Base-by-base conservation (phyloP, 2,113 vertebrate species). In the Nymphicus hollandicus region DNA sequence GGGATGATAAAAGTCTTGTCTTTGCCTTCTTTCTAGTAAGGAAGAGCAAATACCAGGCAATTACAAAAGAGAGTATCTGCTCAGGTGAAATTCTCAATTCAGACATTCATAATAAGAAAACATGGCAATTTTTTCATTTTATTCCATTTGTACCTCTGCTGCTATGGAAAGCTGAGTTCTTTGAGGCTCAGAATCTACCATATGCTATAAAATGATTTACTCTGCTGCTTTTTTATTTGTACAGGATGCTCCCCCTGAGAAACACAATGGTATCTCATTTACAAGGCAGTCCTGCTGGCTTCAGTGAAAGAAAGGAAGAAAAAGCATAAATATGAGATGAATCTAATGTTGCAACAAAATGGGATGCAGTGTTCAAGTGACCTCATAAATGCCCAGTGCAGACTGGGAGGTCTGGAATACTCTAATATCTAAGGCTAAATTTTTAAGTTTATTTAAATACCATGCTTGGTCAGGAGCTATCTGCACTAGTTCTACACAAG, bases 141-240 rank as follows among this genome's bases (percentile, higher is more conserved):
- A 82, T 88, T 93, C 80, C 77, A 91, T 91, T 93, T 95, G 77
- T 93, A 83, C 70, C 72, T 95, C 86, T 78, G 76, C 83, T 94
- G 71, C 88, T 86, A 92, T 29, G 79, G 95, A 93, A 95, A 86
- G 68, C 53, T 15, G 95, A 95, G 84, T 81, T 79, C 70, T 96
- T 82, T 43, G 83, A 95, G 90, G 81, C 52, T 96, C 77, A 93
- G 84, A 90, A 69, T 65, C 93, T 53, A 91, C 71, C 85, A 95
- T 95, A 83, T 37, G 80, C 61, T 95, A 69, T 88, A 91, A 97
- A 96, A 94, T 91, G 29, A 96, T 94, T 96, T 95, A 93, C 86
- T 94, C 92, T 89, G 79, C 60, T 94, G 72, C 81, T 93, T 96
- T 96, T 93, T 93, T 79, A 94, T 96, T 96, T 91, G 82, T 91